Conservation (phyloP, 2,797 vertebrate species). For the Argentina silus region DNA sequence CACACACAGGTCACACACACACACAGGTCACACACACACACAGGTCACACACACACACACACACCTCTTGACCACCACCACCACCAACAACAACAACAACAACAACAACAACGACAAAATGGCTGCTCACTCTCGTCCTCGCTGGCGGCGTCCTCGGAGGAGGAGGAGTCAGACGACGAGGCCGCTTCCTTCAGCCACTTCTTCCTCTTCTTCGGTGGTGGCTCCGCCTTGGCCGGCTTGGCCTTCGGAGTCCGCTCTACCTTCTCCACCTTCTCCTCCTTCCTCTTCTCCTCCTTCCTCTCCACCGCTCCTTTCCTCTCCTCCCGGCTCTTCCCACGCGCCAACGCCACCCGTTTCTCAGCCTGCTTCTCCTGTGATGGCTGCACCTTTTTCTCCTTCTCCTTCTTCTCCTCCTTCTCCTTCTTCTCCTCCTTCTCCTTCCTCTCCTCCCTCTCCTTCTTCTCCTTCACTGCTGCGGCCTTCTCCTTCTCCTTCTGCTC, state of each 20-base stretch:
- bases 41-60: not conserved
- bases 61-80: too few species aligned
- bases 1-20: too few species aligned
- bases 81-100: too few species aligned
- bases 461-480: slow-evolving; percentile 21
- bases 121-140: slow-evolving; percentile 84
- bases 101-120: not conserved
- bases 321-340: slow-evolving; percentile 28
- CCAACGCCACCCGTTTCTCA: slow-evolving; percentile 63
- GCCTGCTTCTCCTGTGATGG: slow-evolving; percentile 47
- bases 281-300: slow-evolving; percentile 71
- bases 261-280: slow-evolving; percentile 55
- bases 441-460: slow-evolving; percentile 42
- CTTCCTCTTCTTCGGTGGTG: slow-evolving; percentile 87
- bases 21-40: not conserved
- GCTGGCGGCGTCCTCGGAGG: slow-evolving; percentile 85
- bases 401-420: slow-evolving; percentile 58
- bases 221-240: slow-evolving; percentile 65
- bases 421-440: slow-evolving; percentile 23
- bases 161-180: slow-evolving; percentile 89
- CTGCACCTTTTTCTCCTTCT: slow-evolving; percentile 56
- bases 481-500: slow-evolving; percentile 57
- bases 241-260: slow-evolving; percentile 64
- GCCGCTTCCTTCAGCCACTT: slow-evolving; percentile 91
- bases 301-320: slow-evolving; percentile 53